Evolutionary conservation across 2,797 vertebrate species (phyloP).

Genomic region (Rachycentron canadum): DNA sequence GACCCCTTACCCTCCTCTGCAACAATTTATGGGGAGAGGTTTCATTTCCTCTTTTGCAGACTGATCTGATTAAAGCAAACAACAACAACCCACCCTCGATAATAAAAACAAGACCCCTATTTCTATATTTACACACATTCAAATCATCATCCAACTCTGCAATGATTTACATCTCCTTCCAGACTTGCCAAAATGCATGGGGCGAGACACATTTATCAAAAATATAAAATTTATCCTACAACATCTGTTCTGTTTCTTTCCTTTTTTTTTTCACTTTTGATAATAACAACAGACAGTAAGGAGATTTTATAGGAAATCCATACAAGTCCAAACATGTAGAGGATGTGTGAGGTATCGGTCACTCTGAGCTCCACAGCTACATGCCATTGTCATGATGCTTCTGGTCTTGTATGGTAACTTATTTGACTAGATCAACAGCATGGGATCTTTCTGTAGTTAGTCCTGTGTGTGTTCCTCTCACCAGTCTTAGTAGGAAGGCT

Average conservation of each 20-base stretch:
- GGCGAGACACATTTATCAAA: slow-evolving; percentile 62
- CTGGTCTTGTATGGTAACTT: slow-evolving; percentile 86
- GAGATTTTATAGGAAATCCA: slow-evolving; percentile 75
- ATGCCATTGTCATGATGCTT: slow-evolving; percentile 84
- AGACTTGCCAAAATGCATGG: slow-evolving; percentile 83
- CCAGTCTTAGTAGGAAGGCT: slow-evolving; percentile 87
- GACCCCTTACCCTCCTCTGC: slow-evolving; percentile 73
- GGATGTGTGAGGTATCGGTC: slow-evolving; percentile 65
- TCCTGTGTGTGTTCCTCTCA: slow-evolving; percentile 84
- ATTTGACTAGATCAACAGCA: slow-evolving; percentile 85
- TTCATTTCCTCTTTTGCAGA: slow-evolving; percentile 74
- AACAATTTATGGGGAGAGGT: slow-evolving; percentile 50
- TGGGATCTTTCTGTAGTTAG: slow-evolving; percentile 88
- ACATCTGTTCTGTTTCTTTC: slow-evolving; percentile 54
- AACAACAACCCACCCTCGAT: slow-evolving; percentile 60
- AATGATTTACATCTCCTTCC: slow-evolving; percentile 85
- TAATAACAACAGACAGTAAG: slow-evolving; percentile 38
- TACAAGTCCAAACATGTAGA: slow-evolving; percentile 77
- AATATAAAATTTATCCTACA: slow-evolving; percentile 55
- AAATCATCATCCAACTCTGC: slow-evolving; percentile 75
- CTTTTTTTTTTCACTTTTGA: slow-evolving; percentile 40
- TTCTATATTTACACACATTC: slow-evolving; percentile 60
- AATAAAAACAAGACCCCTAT: slow-evolving; percentile 58
- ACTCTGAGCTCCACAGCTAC: slow-evolving; percentile 78
- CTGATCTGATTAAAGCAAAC: slow-evolving; percentile 73